Conservation (phyloP, 2,888 invertebrate species). For the Netelia virgata region DNA sequence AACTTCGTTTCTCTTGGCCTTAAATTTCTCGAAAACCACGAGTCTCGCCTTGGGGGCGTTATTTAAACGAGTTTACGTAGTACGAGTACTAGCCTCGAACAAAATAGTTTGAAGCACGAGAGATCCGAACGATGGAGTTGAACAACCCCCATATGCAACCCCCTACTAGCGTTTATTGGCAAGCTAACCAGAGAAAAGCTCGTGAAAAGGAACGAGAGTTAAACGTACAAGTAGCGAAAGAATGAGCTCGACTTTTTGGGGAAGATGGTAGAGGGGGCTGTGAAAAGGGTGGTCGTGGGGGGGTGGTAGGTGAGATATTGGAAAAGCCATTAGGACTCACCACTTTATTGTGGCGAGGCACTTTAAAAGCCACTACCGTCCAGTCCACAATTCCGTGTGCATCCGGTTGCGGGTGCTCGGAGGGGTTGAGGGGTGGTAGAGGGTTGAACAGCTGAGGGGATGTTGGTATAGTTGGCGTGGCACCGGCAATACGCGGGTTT, state of each 20-base stretch:
- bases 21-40: too few relatives aligned
- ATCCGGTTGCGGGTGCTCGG: constrained; percentile 52
- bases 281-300: background rate
- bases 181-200: constrained; percentile 14
- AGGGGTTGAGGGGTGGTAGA: background rate
- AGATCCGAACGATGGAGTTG: constrained; percentile 7
- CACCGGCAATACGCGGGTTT: constrained; percentile 44
- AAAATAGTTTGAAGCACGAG: background rate
- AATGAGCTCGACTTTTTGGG: constrained; percentile 7
- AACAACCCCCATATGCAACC: constrained; percentile 1
- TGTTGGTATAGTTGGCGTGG: constrained; percentile 53
- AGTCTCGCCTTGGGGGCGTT: too few relatives aligned
- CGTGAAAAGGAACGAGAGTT: constrained; percentile 12
- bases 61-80: background rate
- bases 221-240: constrained; percentile 29
- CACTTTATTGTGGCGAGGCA: constrained; percentile 75
- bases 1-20: too few relatives aligned
- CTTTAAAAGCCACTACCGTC: constrained; percentile 74
- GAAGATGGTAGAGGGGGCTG: background rate
- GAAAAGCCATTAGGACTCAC: constrained; percentile 78
- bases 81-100: background rate
- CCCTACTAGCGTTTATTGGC: constrained; percentile 9
- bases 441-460: constrained; percentile 11
- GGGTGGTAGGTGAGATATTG: constrained; percentile 73
- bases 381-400: constrained; percentile 61